These are phyloP conservation scores for Balanococcus diminutus DNA, from an alignment of 2,888 invertebrate genomes.

Conservation along the genomic window DNA sequence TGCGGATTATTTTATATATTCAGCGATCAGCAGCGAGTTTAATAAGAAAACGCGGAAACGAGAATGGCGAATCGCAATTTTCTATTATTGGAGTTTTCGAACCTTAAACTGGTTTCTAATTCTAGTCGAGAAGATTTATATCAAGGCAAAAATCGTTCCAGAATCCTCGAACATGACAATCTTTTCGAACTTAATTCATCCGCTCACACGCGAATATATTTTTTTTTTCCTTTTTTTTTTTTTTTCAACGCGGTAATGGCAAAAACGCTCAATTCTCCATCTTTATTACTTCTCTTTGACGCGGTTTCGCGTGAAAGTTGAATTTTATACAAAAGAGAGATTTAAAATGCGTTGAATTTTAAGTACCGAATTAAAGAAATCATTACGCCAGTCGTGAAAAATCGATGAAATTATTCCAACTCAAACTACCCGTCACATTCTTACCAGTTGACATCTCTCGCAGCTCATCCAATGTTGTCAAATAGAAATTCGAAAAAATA, in stretches of 20 bases:
- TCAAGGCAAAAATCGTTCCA: conserved; percentile 47
- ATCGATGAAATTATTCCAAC: background rate
- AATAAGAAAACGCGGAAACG: background rate
- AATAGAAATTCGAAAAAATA: too few species aligned
- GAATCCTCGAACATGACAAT: conserved; percentile 40
- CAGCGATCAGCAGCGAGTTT: too few species aligned
- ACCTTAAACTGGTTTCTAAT: conserved; percentile 28
- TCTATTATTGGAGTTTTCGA: conserved; percentile 17
- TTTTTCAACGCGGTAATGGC: background rate
- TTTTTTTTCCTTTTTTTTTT: background rate
- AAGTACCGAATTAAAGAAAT: conserved; percentile 27
- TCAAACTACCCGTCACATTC: background rate
- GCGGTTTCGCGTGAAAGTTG: conserved; percentile 25
- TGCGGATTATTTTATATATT: background rate
- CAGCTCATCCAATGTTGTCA: too few species aligned
- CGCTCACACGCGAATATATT: conserved; percentile 44
- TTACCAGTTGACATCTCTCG: conserved; percentile 2
- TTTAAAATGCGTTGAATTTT: conserved; percentile 4
- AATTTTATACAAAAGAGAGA: conserved; percentile 37
- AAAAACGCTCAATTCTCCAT: background rate
- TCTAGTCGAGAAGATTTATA: conserved; percentile 38
- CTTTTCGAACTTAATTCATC: conserved; percentile 48
- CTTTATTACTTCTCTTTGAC: conserved; percentile 38
- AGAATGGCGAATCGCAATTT: conserved; percentile 7
- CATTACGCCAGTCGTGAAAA: background rate